These are phyloP conservation scores for Eidolon helvum DNA, from an alignment of 2,113 vertebrate species.

Conservation along the genomic window DNA sequence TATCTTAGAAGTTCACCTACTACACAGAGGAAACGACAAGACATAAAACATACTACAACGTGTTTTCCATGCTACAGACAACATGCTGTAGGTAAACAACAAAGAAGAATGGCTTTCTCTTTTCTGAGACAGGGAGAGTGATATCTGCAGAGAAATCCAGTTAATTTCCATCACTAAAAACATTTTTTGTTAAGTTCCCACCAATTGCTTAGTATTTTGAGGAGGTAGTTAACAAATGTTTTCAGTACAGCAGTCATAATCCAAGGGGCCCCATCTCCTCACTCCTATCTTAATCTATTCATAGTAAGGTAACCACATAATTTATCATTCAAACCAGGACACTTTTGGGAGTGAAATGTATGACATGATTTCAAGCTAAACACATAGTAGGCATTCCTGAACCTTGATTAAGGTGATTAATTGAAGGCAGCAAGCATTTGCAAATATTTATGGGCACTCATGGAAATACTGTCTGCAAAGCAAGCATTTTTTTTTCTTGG, in stretches of 20 bases:
- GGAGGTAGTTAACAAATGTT: neutral
- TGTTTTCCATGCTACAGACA: no score
- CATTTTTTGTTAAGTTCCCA: neutral
- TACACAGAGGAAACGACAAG: neutral
- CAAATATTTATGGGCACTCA: neutral
- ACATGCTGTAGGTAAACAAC: neutral
- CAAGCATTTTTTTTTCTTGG: neutral
- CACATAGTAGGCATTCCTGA: neutral
- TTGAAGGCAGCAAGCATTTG: conserved; percentile 20
- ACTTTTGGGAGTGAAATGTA: neutral
- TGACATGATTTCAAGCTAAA: neutral
- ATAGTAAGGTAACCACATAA: no score
- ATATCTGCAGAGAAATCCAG: neutral
- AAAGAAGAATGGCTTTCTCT: neutral
- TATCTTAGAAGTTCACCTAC: neutral
- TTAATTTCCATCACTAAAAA: neutral
- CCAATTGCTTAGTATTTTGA: neutral
- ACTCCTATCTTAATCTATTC: neutral
- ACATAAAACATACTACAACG: neutral
- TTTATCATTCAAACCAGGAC: neutral
- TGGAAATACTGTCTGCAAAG: conserved; percentile 9
- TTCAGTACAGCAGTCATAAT: neutral
- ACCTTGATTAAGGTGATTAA: neutral
- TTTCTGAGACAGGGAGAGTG: neutral
- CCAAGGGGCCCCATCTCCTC: neutral